Conservation (phyloP, 2,113 vertebrate genomes). For the Stercorarius parasiticus region DNA sequence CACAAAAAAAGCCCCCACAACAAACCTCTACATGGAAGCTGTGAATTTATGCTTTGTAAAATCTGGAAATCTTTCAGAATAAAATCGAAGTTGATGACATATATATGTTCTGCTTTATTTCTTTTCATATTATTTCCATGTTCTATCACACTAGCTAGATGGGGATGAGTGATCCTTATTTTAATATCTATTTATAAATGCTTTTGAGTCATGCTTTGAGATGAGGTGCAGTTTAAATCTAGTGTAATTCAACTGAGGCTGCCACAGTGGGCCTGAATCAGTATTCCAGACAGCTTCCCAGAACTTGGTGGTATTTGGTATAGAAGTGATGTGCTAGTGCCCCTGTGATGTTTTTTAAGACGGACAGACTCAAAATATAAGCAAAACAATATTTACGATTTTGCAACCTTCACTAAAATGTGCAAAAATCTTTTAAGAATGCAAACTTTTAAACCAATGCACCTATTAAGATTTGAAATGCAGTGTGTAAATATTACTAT, state of each 20-base stretch:
- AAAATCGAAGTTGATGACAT: neutral
- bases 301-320: neutral
- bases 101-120: neutral
- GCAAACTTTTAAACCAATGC: neutral
- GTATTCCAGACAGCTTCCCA: neutral
- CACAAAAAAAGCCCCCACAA: neutral
- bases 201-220: neutral
- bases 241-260: neutral
- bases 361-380: neutral
- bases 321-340: neutral
- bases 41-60: neutral
- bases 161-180: neutral
- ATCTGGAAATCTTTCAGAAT: neutral
- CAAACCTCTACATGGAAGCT: neutral
- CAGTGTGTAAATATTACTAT: neutral
- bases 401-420: neutral
- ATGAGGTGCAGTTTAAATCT: neutral
- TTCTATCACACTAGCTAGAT: neutral
- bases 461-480: neutral
- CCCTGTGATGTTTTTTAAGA: neutral
- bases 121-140: neutral
- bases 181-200: neutral
- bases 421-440: neutral
- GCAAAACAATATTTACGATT: neutral
- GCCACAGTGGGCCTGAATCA: neutral